Evolutionary conservation across 2,797 vertebrate genomes (phyloP), one percentile per base, ranked within the genome.

Genomic region (Ceryle rudis): DNA sequence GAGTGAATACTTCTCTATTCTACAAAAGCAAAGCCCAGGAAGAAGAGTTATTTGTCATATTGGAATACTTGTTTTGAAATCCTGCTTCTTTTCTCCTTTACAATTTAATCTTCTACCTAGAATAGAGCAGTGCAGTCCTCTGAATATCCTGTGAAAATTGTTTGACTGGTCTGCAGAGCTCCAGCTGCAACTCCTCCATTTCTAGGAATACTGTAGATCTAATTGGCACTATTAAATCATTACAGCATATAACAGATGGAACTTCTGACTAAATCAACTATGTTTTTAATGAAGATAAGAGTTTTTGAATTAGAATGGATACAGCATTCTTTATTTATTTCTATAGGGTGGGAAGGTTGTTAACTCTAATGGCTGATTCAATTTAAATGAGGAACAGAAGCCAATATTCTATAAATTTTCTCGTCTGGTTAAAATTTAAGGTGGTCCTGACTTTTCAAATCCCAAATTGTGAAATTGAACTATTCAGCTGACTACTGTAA

Each of bases 181-280:
- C 89, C 94, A 96, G 92, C 92, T 97, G 93, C 87, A 97, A 44
- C 87, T 89, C 81, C 93, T 97, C 89, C 72, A 70, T 97, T 94
- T 97, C 93, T 97, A 95, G 91, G 75, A 96, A 95, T 90, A 92
- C 65, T 91, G 15, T 94, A 81, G 90, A 74, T 96, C 79, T 96
- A 97, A 96, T 94, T 97, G 93, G 79, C 52, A 58, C 58, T 95
- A 92, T 97, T 96, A 97, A 97, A 95, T 97, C 91, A 97, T 96
- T 97, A 92, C 73, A 57, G 72, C 47, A 81, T 62, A 90, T 87
- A 92, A 94, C 86, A 93, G 92, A 96, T 92, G 89, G 86, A 95
- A 96, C 85, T 95, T 96, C 92, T 94, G 88, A 95, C 81, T 96
- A 89, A 93, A 96, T 87, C 80, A 94, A 61, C 86, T 84, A 64